Evolutionary conservation across 2,797 vertebrate species (phyloP).

Genomic region (Urophycis tenuis): DNA sequence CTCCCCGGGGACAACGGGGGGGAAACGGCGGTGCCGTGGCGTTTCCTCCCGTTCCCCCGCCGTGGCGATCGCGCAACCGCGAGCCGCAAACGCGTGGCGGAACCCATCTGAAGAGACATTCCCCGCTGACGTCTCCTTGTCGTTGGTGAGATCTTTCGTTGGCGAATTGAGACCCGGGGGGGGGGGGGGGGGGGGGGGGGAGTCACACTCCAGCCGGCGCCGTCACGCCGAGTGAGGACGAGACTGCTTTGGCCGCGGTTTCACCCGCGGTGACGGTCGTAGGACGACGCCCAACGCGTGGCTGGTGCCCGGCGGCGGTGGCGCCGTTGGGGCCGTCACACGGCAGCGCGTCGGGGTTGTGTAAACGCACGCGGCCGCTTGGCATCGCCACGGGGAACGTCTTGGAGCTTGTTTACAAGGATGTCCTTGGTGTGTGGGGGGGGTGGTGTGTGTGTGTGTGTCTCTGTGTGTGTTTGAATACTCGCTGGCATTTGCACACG

Average conservation of each 20-base stretch:
- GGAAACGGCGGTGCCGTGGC: too few relatives aligned
- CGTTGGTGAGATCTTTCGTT: background rate
- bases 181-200: too few relatives aligned
- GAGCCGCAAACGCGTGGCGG: too few relatives aligned
- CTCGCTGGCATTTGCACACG: constrained; percentile 52
- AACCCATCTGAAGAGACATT: background rate
- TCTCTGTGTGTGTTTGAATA: constrained; percentile 8
- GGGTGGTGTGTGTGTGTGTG: constrained; percentile 5
- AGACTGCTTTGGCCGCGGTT: background rate
- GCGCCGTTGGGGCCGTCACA: too few relatives aligned
- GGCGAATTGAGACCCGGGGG: background rate
- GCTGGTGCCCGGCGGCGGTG: too few relatives aligned
- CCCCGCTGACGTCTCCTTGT: background rate
- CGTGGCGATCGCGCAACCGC: too few relatives aligned
- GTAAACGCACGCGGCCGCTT: background rate
- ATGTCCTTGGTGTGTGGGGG: constrained; percentile 13
- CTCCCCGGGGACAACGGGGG: background rate
- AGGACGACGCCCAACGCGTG: background rate
- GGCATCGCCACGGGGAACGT: background rate
- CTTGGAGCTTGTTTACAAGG: background rate
- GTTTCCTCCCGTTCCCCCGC: too few relatives aligned
- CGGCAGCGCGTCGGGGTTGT: too few relatives aligned
- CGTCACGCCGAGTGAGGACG: background rate
- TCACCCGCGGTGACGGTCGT: background rate
- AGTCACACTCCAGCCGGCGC: too few relatives aligned